Evolutionary conservation across 2,797 vertebrate species (phyloP).

Genomic region (Clarias fuscus): DNA sequence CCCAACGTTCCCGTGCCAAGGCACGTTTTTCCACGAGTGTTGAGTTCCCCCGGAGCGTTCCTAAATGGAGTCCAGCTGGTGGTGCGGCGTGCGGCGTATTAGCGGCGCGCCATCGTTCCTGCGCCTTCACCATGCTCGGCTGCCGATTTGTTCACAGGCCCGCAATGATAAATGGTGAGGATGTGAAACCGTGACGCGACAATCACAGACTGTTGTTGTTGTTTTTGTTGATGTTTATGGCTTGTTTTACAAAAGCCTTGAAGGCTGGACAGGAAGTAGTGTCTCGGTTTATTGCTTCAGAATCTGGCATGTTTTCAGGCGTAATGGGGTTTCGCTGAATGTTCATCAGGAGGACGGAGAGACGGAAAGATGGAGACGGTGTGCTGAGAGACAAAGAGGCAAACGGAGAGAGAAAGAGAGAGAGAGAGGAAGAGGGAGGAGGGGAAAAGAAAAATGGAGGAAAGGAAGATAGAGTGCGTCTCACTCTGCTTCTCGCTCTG

Average conservation of each 20-base stretch:
- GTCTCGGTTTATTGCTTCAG: conserved; percentile 49
- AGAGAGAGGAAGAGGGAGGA: conserved; percentile 35
- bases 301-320: conserved; percentile 73
- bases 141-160: conserved; percentile 56
- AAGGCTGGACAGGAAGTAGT: not conserved
- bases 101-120: conserved; percentile 66
- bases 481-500: conserved; percentile 41
- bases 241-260: not conserved
- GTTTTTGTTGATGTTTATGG: not conserved
- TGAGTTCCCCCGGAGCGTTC: conserved; percentile 59
- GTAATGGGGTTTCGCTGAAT: conserved; percentile 66
- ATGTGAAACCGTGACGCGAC: conserved; percentile 5
- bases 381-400: conserved; percentile 49
- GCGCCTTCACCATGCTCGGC: conserved; percentile 59
- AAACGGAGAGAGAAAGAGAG: conserved; percentile 31
- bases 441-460: conserved; percentile 44
- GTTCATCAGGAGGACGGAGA: conserved; percentile 60
- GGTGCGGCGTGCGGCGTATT: conserved; percentile 57
- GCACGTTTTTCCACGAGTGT: conserved; percentile 65
- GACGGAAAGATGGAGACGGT: conserved; percentile 46
- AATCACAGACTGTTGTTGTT: not conserved
- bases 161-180: conserved; percentile 46
- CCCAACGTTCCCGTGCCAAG: conserved; percentile 63
- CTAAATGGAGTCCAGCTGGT: conserved; percentile 74
- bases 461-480: conserved; percentile 46